These are phyloP conservation scores for Phalanger gymnotis DNA, from an alignment of 2,797 vertebrate species.

Conservation along the genomic window DNA sequence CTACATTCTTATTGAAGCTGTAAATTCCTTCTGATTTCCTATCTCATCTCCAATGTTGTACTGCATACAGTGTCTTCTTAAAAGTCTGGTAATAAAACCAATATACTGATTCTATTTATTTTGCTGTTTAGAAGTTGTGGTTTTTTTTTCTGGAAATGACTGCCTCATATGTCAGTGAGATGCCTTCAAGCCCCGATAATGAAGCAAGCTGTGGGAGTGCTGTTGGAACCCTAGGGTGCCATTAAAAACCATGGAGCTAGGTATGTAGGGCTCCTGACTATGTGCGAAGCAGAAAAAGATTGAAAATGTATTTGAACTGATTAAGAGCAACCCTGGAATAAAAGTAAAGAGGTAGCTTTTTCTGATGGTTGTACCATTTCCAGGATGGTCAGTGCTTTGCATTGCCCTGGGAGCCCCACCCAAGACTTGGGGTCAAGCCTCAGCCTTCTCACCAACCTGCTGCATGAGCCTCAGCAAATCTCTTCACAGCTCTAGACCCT, in stretches of 20 bases:
- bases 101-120: not conserved
- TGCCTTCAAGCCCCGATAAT: not conserved
- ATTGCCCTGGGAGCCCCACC: not conserved
- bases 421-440: not conserved
- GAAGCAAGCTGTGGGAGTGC: not conserved
- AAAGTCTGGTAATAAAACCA: slow-evolving; percentile 46
- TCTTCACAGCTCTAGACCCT: not conserved
- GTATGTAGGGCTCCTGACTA: not conserved
- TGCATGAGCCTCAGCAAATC: not conserved
- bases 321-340: not conserved
- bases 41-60: slow-evolving; percentile 16
- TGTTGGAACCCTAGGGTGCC: not conserved
- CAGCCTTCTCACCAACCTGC: not conserved
- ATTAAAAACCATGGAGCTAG: too few species aligned
- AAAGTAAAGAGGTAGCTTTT: not conserved
- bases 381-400: not conserved
- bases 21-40: slow-evolving; percentile 64
- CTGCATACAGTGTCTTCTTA: not conserved
- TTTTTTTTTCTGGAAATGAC: not conserved
- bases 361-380: not conserved
- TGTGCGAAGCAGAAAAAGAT: not conserved
- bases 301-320: not conserved
- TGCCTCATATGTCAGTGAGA: not conserved
- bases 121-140: slow-evolving; percentile 18
- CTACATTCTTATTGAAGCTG: slow-evolving; percentile 29